A percentile compares a stretch with the other conserved stretches of the same genome.
Conservation (phyloP, 2,888 invertebrate species). For the Drosophila anomalata region DNA sequence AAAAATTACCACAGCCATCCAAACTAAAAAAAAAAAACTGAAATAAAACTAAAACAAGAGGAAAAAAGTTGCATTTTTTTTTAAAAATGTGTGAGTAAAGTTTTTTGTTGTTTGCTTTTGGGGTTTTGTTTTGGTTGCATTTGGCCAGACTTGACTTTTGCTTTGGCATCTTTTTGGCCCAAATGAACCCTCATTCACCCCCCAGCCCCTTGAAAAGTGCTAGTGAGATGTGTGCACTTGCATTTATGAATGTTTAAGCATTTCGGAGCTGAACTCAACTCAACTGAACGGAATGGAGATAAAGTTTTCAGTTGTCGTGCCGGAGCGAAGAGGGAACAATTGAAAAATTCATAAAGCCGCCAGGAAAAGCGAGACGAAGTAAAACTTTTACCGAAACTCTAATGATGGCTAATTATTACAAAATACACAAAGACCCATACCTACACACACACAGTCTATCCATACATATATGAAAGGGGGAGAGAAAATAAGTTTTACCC, state of each 20-base stretch:
- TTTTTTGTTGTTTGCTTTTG: slow-evolving; percentile 40
- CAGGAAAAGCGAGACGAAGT: slow-evolving; percentile 34
- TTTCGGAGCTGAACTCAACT: slow-evolving; percentile 34
- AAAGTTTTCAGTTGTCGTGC: slow-evolving; percentile 29
- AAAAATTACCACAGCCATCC: slow-evolving; percentile 13
- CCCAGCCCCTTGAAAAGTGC: slow-evolving; percentile 27
- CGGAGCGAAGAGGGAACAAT: slow-evolving; percentile 56
- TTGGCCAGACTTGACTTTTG: slow-evolving; percentile 65
- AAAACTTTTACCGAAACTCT: slow-evolving; percentile 48
- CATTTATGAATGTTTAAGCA: slow-evolving; percentile 77
- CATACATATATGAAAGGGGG: neutral
- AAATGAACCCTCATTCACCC: slow-evolving; percentile 43
- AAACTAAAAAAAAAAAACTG: slow-evolving; percentile 20
- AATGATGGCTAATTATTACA: slow-evolving; percentile 69
- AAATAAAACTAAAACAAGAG: slow-evolving; percentile 8
- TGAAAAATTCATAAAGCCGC: slow-evolving; percentile 72
- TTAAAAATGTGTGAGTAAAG: slow-evolving; percentile 27
- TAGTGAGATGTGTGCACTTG: slow-evolving; percentile 69
- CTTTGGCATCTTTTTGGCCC: slow-evolving; percentile 62
- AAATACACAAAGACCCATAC: slow-evolving; percentile 44
- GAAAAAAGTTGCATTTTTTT: slow-evolving; percentile 27
- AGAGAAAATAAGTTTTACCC: slow-evolving; percentile 23
- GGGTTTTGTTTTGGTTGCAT: slow-evolving; percentile 68
- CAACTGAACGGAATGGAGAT: slow-evolving; percentile 38
- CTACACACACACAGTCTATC: neutral